Evolutionary conservation across 2,113 vertebrate species (phyloP).

Genomic region (Ctenomys sociabilis): DNA sequence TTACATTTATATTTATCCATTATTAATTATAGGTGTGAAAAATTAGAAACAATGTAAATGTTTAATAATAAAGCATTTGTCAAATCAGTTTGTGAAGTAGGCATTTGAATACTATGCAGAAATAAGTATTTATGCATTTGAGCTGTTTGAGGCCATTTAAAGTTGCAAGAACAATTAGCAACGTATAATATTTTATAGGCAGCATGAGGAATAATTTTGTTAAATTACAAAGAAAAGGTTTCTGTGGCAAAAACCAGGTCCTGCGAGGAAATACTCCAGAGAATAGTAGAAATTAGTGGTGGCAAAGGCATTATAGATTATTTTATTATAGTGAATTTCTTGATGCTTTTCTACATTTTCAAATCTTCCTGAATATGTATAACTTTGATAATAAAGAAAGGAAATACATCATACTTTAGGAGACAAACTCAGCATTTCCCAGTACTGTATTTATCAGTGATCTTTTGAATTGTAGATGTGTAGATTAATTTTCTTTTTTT

Average conservation of each 20-base stretch:
- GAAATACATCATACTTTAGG: constrained; percentile 34
- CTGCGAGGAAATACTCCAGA: not conserved
- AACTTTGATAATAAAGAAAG: not conserved
- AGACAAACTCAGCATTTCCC: constrained; percentile 38
- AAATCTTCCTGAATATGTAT: not conserved
- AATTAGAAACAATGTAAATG: not conserved
- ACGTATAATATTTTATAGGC: not conserved
- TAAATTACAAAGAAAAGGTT: constrained; percentile 25
- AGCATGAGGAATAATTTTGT: not conserved
- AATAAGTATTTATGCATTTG: not conserved
- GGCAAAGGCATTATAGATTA: not conserved
- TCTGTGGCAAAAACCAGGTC: not conserved
- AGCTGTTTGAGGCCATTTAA: constrained; percentile 45
- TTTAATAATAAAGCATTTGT: not conserved
- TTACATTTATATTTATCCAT: constrained; percentile 3
- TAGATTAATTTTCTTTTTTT: not conserved
- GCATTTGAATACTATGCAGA: not conserved
- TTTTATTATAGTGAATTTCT: constrained; percentile 51
- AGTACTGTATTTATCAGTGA: not conserved
- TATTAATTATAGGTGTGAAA: not conserved
- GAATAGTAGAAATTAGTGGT: not conserved
- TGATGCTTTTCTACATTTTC: not conserved
- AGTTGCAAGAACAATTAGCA: not conserved
- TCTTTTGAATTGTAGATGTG: not conserved
- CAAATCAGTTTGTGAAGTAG: not conserved